Base-by-base conservation (phyloP, 2,113 vertebrate species). In the Oostethus manadensis region DNA sequence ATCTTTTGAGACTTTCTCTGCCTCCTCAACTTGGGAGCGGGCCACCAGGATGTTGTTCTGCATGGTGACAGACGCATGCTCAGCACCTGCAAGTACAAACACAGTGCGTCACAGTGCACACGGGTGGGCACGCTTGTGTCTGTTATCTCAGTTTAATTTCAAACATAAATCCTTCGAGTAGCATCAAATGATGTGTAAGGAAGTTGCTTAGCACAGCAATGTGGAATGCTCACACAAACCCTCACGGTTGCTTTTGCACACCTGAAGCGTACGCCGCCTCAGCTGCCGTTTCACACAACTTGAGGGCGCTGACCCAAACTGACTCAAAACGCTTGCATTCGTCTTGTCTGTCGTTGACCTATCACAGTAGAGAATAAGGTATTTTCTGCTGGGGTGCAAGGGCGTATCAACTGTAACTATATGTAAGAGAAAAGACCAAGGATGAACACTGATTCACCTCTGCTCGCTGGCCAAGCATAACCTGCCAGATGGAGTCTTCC, bases 11-110 rank as follows among this genome's bases (percentile, higher is more conserved):
- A 94, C 80, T 81, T 92, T 92, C 26, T 80, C 84, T 0, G 89
- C 88, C 61, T 94, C 92, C 38, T 93, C 90, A 59, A 97, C 91
- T 66, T 96, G 95, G 0, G 88, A 80, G 45, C 89, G 91, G 49
- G 93, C 89, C 62, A 93, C 64, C 81, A 95, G 89, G 20, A 99
- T 83, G 69, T 95, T 93, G 43, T 81, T 94, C 49, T 86, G 90
- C 23, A 89, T 78, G 0, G 88, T 89, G 35, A 93, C 18, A 0
- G 90, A 94, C 2, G 93, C 93, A 46, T 94, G 92, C 47, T 97
- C 93, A 0, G 94, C 94, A 72, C 96, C 96, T 99, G 86, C 21
- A 53, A 50, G 74, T 3, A 64, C 35, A 45, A 16, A 71, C 29
- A 33, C n/a, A 1, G 45, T 35, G 10, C 10, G 33, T 35, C 33